Percentiles rank a stretch among this genome's conserved stretches.
Evolutionary conservation across 2,888 invertebrate genomes (phyloP).

Genomic region (Carterocephalus palaemon): DNA sequence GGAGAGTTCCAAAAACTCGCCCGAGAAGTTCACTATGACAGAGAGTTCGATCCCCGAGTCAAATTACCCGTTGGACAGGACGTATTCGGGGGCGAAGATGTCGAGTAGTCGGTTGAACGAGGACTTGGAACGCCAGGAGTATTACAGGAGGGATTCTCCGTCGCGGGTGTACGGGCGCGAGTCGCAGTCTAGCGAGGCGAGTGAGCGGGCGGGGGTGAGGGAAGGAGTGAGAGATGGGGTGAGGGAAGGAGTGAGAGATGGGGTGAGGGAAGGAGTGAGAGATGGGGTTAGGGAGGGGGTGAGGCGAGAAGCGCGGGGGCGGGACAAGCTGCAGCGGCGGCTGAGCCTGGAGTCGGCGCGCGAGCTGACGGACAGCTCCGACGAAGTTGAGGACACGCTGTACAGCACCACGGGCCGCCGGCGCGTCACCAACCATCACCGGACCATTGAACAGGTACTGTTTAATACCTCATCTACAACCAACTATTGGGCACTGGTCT

Average conservation of each 20-base stretch:
- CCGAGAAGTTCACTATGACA: slow-evolving; percentile 56
- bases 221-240: too few species aligned
- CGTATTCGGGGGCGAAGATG: slow-evolving; percentile 69
- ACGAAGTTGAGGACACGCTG: slow-evolving; percentile 79
- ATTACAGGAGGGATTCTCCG: slow-evolving; percentile 62
- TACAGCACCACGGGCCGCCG: slow-evolving; percentile 79
- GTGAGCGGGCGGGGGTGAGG: slow-evolving; percentile 58
- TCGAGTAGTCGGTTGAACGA: slow-evolving; percentile 70
- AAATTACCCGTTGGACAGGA: slow-evolving; percentile 69
- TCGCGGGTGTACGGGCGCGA: slow-evolving; percentile 56
- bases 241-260: too few species aligned
- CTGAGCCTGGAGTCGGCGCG: slow-evolving; percentile 85
- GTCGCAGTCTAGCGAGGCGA: slow-evolving; percentile 63
- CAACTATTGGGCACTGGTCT: too few species aligned
- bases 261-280: too few species aligned
- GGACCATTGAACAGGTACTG: slow-evolving; percentile 82
- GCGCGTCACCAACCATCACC: slow-evolving; percentile 75
- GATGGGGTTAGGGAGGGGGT: too few species aligned
- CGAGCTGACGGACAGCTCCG: slow-evolving; percentile 85
- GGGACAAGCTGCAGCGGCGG: slow-evolving; percentile 79
- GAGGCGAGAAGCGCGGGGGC: too few species aligned
- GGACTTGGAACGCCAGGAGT: slow-evolving; percentile 67
- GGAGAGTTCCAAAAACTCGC: slow-evolving; percentile 65
- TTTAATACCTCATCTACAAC: too few species aligned
- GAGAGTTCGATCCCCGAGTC: slow-evolving; percentile 64